phyloP scores from a whole-genome alignment of 2,113 vertebrate species.

The Leucoraja erinaceus region DNA sequence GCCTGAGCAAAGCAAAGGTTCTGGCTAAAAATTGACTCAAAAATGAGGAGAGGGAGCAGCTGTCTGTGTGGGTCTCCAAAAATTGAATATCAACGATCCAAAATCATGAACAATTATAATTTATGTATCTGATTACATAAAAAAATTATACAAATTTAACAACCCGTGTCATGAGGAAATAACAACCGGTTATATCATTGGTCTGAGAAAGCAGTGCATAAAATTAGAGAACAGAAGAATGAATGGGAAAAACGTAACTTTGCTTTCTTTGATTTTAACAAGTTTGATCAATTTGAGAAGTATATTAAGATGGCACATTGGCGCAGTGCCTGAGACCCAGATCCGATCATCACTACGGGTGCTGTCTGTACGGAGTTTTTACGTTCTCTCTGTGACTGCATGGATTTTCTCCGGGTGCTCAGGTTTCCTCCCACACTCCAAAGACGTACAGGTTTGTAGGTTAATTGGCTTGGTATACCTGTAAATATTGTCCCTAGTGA shows the following conservation, averaged over 20 bases:
- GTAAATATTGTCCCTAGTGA: too few relatives aligned
- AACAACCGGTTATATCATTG: not conserved
- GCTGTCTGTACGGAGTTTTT: too few relatives aligned
- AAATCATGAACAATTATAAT: not conserved
- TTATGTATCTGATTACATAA: not conserved
- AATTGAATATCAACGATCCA: not conserved
- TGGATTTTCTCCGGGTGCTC: too few relatives aligned
- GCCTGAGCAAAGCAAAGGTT: not conserved
- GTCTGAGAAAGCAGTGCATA: not conserved
- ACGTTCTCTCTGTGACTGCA: too few relatives aligned
- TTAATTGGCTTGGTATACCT: too few relatives aligned
- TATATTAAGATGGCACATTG: too few relatives aligned
- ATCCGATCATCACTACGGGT: too few relatives aligned
- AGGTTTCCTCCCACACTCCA: too few relatives aligned
- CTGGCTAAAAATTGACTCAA: not conserved
- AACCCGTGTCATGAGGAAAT: not conserved
- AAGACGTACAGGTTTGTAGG: too few relatives aligned
- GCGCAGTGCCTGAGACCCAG: too few relatives aligned
- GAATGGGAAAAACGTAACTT: not conserved
- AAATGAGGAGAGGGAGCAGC: not conserved
- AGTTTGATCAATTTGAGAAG: not conserved
- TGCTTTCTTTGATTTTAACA: not conserved
- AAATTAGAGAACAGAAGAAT: not conserved
- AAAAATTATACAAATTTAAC: not conserved
- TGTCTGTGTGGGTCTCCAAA: not conserved